phyloP scores from a whole-genome alignment of 30 jellyfish, hydroid and myxozoan genomes.

The Aurelia sp. region DNA sequence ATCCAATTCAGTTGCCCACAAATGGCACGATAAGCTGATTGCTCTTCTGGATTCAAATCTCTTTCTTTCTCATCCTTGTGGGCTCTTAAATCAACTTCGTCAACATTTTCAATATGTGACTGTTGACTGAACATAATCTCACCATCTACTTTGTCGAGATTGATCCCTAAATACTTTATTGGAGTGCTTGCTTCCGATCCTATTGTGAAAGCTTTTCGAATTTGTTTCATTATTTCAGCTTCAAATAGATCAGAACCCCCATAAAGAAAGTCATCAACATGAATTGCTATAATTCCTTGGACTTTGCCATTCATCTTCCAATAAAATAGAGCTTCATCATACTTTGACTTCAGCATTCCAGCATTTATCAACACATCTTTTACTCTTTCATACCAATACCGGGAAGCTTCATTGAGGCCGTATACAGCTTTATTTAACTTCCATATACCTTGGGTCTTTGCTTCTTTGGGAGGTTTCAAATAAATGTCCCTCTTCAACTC shows the following conservation, averaged over 20 bases:
- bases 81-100: conserved; percentile 17
- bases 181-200: conserved; percentile 3
- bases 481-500: conserved; percentile 23
- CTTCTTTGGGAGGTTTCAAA: conserved; percentile 50
- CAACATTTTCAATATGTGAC: conserved; percentile 36
- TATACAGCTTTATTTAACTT: conserved; percentile 42
- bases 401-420: conserved; percentile 49
- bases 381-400: conserved; percentile 11
- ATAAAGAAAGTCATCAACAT: conserved; percentile 23
- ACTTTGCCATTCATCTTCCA: too few species aligned
- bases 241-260: conserved; percentile 26
- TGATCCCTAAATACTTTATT: conserved; percentile 10
- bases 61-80: conserved; percentile 34
- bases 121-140: conserved; percentile 26
- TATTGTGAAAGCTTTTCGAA: conserved; percentile 2
- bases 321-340: conserved; percentile 26
- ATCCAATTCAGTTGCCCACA: conserved; percentile 36
- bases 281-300: conserved; percentile 16
- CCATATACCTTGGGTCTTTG: conserved; percentile 39
- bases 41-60: conserved; percentile 20
- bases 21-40: neutral
- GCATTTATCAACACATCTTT: conserved; percentile 21
- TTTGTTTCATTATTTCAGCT: neutral
- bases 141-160: conserved; percentile 4
- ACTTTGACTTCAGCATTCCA: conserved; percentile 44